These are phyloP conservation scores for Piaya cayana DNA, from an alignment of 2,113 vertebrate genomes.

Conservation along the genomic window DNA sequence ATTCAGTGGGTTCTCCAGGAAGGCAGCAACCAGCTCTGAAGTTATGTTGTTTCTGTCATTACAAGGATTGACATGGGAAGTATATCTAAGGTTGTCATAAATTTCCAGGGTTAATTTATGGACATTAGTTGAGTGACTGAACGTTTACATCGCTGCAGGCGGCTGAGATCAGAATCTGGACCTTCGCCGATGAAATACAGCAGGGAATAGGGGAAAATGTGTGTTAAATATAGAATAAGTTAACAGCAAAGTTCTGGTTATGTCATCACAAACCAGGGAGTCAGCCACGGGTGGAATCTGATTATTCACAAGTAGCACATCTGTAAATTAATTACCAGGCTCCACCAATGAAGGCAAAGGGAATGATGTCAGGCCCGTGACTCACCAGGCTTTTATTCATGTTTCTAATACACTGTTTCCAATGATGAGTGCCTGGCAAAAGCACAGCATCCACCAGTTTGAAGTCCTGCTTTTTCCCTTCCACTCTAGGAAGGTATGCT, in stretches of 20 bases:
- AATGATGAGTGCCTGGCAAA: neutral
- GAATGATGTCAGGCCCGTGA: slow-evolving; percentile 36
- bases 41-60: neutral
- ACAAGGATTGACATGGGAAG: neutral
- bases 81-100: neutral
- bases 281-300: slow-evolving; percentile 25
- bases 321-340: slow-evolving; percentile 46
- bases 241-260: slow-evolving; percentile 47
- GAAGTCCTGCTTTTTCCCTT: neutral
- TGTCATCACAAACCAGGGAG: slow-evolving; percentile 53
- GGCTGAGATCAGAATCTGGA: slow-evolving; percentile 51
- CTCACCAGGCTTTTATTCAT: slow-evolving; percentile 22
- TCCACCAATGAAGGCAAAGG: slow-evolving; percentile 19
- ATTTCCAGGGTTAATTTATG: neutral
- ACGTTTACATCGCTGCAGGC: neutral
- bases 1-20: neutral
- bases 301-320: slow-evolving; percentile 52
- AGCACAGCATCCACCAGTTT: neutral
- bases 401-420: neutral
- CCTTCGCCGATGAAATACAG: neutral
- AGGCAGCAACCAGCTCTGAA: neutral
- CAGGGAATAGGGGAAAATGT: slow-evolving; percentile 18
- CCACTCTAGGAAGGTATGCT: neutral
- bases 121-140: neutral
- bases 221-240: slow-evolving; percentile 55